phyloP scores from a whole-genome alignment of 1,140 invertebrate species.

The Sarcophaga bullata region DNA sequence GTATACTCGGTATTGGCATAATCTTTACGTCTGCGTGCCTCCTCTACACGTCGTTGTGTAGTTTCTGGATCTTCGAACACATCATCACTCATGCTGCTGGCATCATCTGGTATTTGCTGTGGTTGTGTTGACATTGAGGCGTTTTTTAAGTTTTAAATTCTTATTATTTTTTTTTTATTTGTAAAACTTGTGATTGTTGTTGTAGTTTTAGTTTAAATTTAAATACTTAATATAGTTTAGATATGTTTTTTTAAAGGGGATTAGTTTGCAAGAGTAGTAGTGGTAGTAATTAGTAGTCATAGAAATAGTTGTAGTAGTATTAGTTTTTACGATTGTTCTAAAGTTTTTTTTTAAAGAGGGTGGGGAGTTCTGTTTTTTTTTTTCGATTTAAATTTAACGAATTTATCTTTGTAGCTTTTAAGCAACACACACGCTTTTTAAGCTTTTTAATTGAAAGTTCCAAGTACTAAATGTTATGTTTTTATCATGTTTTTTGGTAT shows the following conservation, averaged over 20 bases:
- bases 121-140: slow-evolving; percentile 29
- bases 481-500: background rate
- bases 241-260: background rate
- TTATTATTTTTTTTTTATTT: slow-evolving; percentile 31
- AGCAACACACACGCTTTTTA: background rate
- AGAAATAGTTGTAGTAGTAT: too few species aligned
- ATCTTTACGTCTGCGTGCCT: slow-evolving; percentile 61
- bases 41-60: slow-evolving; percentile 59
- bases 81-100: slow-evolving; percentile 81
- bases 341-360: background rate
- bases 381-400: background rate
- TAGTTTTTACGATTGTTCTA: background rate
- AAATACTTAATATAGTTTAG: background rate
- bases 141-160: background rate
- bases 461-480: background rate
- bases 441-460: slow-evolving; percentile 24
- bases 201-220: background rate
- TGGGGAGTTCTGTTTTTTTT: too few species aligned
- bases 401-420: background rate
- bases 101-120: slow-evolving; percentile 53
- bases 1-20: slow-evolving; percentile 57
- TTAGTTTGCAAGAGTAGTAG: too few species aligned
- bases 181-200: slow-evolving; percentile 3
- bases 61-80: slow-evolving; percentile 75
- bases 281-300: too few species aligned